These are phyloP conservation scores for Phenganax subtilis DNA, from an alignment of 92 coral and sea anemone species.

Conservation along the genomic window DNA sequence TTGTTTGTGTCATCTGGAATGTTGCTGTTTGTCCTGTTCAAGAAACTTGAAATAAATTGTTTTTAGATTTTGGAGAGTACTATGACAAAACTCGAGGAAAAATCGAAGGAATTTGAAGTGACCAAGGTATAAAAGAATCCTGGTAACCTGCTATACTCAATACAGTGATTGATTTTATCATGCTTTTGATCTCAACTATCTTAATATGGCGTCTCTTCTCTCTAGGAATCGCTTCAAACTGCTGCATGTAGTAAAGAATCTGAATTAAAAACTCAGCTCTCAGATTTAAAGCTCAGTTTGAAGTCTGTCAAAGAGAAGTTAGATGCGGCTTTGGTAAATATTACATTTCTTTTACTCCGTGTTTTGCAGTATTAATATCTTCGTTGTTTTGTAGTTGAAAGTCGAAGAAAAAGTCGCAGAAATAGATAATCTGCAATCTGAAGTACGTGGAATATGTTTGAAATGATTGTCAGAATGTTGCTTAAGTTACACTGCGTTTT, in stretches of 20 bases:
- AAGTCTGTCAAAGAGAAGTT: slow-evolving; percentile 73
- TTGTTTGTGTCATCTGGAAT: not conserved
- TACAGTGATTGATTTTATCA: not conserved
- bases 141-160: no score
- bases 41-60: not conserved
- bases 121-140: slow-evolving; percentile 9
- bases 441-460: slow-evolving; percentile 9
- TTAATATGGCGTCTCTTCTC: not conserved
- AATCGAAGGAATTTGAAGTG: slow-evolving; percentile 38
- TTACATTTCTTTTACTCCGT: not conserved
- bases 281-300: slow-evolving; percentile 73
- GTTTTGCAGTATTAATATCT: not conserved
- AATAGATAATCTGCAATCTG: slow-evolving; percentile 19
- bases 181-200: not conserved
- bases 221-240: slow-evolving; percentile 64
- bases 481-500: not conserved
- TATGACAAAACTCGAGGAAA: slow-evolving; percentile 15
- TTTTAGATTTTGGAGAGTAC: slow-evolving; percentile 34
- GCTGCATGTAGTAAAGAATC: slow-evolving; percentile 55
- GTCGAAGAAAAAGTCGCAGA: slow-evolving; percentile 17
- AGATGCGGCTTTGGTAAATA: slow-evolving; percentile 68
- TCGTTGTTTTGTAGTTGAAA: not conserved
- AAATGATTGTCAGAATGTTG: not conserved
- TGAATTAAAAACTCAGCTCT: slow-evolving; percentile 59
- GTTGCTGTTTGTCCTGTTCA: not conserved